These are phyloP conservation scores for Philopedon plagiatum DNA, from an alignment of 2,888 invertebrate species.

Conservation along the genomic window DNA sequence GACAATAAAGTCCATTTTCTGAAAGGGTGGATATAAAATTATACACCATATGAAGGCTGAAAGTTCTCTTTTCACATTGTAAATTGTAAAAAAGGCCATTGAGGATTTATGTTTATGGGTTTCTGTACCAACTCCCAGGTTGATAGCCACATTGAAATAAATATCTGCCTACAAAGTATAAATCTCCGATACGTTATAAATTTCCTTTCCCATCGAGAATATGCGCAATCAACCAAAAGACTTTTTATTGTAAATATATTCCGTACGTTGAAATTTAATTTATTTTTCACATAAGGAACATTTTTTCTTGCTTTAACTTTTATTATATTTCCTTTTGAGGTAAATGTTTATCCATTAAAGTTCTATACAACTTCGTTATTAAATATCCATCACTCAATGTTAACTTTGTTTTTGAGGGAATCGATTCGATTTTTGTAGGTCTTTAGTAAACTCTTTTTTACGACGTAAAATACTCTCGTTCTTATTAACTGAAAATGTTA, in stretches of 20 bases:
- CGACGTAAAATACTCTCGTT: too few relatives aligned
- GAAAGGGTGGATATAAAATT: slow-evolving; percentile 40
- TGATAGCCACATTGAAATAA: slow-evolving; percentile 39
- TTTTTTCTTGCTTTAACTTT: slow-evolving; percentile 2
- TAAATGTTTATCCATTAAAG: neutral
- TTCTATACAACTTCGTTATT: neutral
- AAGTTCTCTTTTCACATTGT: slow-evolving; percentile 41
- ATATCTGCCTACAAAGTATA: slow-evolving; percentile 41
- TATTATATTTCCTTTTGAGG: neutral
- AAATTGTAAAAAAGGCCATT: slow-evolving; percentile 44
- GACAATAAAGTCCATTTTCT: slow-evolving; percentile 26
- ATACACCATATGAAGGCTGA: slow-evolving; percentile 42
- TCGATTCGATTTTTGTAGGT: neutral
- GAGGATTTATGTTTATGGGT: slow-evolving; percentile 42
- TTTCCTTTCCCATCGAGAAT: slow-evolving; percentile 18
- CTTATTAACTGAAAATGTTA: too few relatives aligned
- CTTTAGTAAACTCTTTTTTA: too few relatives aligned
- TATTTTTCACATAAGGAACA: neutral
- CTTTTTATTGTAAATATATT: slow-evolving; percentile 20
- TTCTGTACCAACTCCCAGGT: slow-evolving; percentile 36
- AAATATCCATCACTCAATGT: neutral
- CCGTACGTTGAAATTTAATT: slow-evolving; percentile 14
- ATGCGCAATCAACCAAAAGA: slow-evolving; percentile 24
- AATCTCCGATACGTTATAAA: slow-evolving; percentile 30
- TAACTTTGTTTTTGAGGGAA: neutral